Evolutionary conservation across 1,140 invertebrate genomes (phyloP), one percentile per base, ranked within the genome.

Genomic region (Drosophila mojavensis): DNA sequence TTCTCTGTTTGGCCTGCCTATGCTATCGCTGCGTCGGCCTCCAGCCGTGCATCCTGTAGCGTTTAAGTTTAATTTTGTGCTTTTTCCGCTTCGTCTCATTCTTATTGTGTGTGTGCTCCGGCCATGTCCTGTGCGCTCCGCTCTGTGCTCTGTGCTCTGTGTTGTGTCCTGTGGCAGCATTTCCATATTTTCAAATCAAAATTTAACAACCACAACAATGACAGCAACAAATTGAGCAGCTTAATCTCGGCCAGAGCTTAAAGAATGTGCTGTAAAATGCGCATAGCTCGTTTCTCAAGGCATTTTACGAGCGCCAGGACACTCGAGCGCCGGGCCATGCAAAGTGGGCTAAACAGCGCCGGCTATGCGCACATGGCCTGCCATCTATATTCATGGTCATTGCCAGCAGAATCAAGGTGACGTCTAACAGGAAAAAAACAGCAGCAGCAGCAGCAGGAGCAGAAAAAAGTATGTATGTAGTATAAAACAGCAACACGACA

Each of bases 1-100:
- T 30, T 33, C 33, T 54, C 20, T n/a, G 30, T 24, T 59, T 26
- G 68, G 36, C 33, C 9, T 73, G 20, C 43, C 47, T 59, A 13
- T 72, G 20, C 17, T 17, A 24, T 60, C 15, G 33, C 26, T 47
- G 15, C 43, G 55, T 66, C 51, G 53, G 81, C 51, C 68, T 82
- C 83, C 83, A 86, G 84, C 78, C 83, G 83, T 88, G 83, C 83
- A 90, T 91, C 90, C 90, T 91, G 88, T 68, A 83, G 79, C 90
- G 86, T 91, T 91, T 91, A 91, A 85, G 81, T 91, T 91, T 90
- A 91, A 91, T 91, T 91, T 88, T 91, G 67, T 88, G 88, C 90
- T 88, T 91, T 91, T 91, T 91, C 90, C 90, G 90, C 90, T 90
- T 88, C 72, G 88, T 65, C 86, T 91, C 81, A 69, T 79, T 81